Conservation (phyloP, 2,888 invertebrate species). For the Byasa hedistus region DNA sequence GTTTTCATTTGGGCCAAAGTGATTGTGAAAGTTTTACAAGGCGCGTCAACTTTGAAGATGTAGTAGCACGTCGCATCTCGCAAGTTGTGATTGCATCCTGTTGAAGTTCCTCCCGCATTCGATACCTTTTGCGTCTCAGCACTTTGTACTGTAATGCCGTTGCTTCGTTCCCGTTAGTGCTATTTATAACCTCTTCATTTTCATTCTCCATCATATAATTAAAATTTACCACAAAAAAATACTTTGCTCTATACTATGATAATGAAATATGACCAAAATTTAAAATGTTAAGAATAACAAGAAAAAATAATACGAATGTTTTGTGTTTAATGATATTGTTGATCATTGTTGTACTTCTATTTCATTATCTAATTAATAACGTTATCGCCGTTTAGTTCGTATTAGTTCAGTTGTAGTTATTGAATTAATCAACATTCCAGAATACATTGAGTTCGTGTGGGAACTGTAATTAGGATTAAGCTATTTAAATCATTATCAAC, state of each 20-base stretch:
- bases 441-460: conserved; percentile 6
- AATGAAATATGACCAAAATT: too few species aligned
- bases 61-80: conserved; percentile 37
- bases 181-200: not conserved
- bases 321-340: too few species aligned
- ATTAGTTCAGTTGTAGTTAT: not conserved
- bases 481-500: conserved; percentile 19
- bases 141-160: conserved; percentile 55
- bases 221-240: too few species aligned
- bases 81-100: conserved; percentile 72
- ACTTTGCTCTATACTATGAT: too few species aligned
- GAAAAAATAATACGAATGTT: too few species aligned
- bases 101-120: conserved; percentile 56
- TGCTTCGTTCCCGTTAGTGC: conserved; percentile 29
- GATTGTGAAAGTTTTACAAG: conserved; percentile 24
- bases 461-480: conserved; percentile 20
- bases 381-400: too few species aligned
- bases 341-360: too few species aligned
- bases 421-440: conserved; percentile 15
- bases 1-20: conserved; percentile 26
- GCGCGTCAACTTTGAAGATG: conserved; percentile 24
- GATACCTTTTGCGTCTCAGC: conserved; percentile 66
- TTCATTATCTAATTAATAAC: too few species aligned
- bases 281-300: too few species aligned
- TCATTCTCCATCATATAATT: not conserved